Evolutionary conservation across 1,140 invertebrate genomes (phyloP).

Genomic region (Plectrocnemia conspersa): DNA sequence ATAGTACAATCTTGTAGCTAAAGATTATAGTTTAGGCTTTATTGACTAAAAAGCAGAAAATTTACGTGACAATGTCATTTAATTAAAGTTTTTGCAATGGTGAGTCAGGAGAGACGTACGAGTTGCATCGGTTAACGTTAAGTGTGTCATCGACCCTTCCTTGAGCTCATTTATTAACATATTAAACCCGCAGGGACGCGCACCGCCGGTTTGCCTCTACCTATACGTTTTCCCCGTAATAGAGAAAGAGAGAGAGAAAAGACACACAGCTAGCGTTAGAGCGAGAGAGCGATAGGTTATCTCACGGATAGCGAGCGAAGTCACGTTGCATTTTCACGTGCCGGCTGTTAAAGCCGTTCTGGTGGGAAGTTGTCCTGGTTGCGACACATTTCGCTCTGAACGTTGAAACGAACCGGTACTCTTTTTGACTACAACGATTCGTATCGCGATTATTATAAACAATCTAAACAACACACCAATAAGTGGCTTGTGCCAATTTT

Average conservation of each 20-base stretch:
- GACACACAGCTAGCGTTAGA: not conserved
- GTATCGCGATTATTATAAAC: not conserved
- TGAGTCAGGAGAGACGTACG: too few relatives aligned
- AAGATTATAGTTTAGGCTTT: too few relatives aligned
- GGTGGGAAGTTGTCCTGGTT: not conserved
- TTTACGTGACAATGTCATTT: too few relatives aligned
- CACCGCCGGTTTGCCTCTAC: too few relatives aligned
- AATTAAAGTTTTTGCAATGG: too few relatives aligned
- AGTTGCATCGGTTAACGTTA: too few relatives aligned
- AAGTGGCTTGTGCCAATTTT: not conserved
- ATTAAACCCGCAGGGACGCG: not conserved
- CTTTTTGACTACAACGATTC: not conserved
- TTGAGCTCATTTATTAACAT: too few relatives aligned
- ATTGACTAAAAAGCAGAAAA: too few relatives aligned
- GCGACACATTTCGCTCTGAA: not conserved
- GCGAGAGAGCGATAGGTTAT: not conserved
- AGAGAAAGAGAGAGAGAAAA: not conserved
- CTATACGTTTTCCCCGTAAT: too few relatives aligned
- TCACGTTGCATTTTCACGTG: conserved; percentile 27
- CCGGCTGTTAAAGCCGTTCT: not conserved
- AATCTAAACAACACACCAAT: not conserved
- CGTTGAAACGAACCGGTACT: not conserved
- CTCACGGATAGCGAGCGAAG: not conserved
- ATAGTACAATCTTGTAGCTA: too few relatives aligned
- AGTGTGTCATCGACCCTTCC: too few relatives aligned